These are phyloP conservation scores for Passer montanus DNA, from an alignment of 2,113 vertebrate species.

Conservation along the genomic window DNA sequence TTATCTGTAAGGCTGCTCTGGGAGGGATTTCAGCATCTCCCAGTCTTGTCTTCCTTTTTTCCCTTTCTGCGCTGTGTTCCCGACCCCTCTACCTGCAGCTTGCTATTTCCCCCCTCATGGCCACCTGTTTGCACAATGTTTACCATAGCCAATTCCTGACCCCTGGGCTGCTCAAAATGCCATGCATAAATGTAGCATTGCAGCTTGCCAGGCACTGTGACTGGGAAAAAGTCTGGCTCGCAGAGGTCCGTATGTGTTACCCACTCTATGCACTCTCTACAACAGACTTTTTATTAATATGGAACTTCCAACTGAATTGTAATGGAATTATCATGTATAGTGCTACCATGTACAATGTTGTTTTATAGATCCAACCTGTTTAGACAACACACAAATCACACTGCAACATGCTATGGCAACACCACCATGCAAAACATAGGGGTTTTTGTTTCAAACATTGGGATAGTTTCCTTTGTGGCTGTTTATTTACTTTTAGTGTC, in stretches of 20 bases:
- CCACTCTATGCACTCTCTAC: neutral
- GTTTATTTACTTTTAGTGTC: slow-evolving; percentile 51
- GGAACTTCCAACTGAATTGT: neutral
- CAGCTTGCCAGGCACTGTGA: neutral
- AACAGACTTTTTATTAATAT: neutral
- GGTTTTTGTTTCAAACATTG: slow-evolving; percentile 67
- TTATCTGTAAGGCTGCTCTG: neutral
- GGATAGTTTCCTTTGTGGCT: slow-evolving; percentile 33
- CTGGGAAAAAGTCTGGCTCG: neutral
- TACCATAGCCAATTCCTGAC: neutral
- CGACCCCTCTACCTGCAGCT: neutral
- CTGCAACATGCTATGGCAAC: slow-evolving; percentile 59
- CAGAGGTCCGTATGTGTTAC: neutral
- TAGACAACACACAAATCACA: slow-evolving; percentile 56
- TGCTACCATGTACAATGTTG: neutral
- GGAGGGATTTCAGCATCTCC: neutral
- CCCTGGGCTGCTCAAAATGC: neutral
- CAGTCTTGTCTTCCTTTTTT: neutral
- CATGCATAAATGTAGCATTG: neutral
- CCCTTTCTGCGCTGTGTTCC: neutral
- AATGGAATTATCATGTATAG: neutral
- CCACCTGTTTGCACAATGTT: neutral
- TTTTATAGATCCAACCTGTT: slow-evolving; percentile 40
- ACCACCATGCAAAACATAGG: slow-evolving; percentile 67
- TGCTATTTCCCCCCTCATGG: neutral